Evolutionary conservation across 2,888 invertebrate genomes (phyloP), one percentile per base, ranked within the genome.

Genomic region (Lacanobia oleracea): DNA sequence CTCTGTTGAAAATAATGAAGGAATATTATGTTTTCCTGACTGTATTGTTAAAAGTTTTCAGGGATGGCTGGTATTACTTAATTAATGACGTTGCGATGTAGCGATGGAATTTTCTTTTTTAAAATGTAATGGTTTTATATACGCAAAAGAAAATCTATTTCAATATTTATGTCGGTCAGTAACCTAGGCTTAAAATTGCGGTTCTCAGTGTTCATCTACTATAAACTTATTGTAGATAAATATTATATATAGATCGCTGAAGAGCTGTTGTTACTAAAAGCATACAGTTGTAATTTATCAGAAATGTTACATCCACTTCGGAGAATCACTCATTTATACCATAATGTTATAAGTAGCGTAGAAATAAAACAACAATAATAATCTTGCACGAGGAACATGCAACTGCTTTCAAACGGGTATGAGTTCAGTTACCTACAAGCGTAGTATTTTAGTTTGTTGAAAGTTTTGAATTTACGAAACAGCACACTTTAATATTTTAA

Each of bases 1-100:
- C 21, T n/a, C 50, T 33, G 37, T n/a, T 60, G 63, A 56, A n/a
- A 14, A 43, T 75, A 75, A 75, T 80, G 73, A 71, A 69, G 57
- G 43, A 56, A 67, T 77, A 76, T 72, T 67, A 43, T 53, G 56
- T 45, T 78, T 68, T 59, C 59, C 57, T 64, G 45, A 1, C 63
- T 59, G 61, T 51, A 57, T 72, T 74, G 71, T 54, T 57, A 48
- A 61, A 48, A 61, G 50, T 43, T 77, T 71, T 60, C 50, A 27
- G 59, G n/a, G n/a, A 59, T 69, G 27, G 43, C 45, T 70, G 14
- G 27, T 75, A 54, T 50, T 40, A 51, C 51, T n/a, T 59, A 37
- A 40, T 61, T 37, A 37, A 65, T 51, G 33, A n/a, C 57, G 21
- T 51, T 57, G n/a, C 23, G 43, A 56, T 56, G 5, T 37, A 12